These are phyloP conservation scores for Crotalus viridis DNA, from an alignment of 2,113 vertebrate species.

Conservation along the genomic window DNA sequence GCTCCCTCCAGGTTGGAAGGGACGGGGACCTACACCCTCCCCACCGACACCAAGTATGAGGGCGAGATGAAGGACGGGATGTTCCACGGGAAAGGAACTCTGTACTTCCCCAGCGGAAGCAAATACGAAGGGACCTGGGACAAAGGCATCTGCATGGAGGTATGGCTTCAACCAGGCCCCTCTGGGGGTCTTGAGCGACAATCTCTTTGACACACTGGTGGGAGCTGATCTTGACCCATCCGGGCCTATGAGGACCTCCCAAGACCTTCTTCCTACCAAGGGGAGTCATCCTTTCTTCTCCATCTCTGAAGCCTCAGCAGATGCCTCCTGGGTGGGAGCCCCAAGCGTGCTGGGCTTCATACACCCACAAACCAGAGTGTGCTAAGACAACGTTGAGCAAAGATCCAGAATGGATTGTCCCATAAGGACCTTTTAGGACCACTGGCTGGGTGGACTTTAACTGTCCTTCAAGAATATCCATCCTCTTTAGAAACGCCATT, in stretches of 20 bases:
- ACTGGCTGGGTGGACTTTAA: neutral
- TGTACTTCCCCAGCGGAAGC: slow-evolving; percentile 80
- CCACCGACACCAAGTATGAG: slow-evolving; percentile 80
- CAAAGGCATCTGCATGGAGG: slow-evolving; percentile 79
- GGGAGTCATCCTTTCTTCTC: neutral
- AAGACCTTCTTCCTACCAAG: neutral
- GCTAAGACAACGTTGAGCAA: neutral
- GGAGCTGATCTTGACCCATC: neutral
- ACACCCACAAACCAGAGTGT: neutral
- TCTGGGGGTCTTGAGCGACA: neutral
- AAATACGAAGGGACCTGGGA: slow-evolving; percentile 83
- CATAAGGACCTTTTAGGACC: neutral
- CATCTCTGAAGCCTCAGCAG: neutral
- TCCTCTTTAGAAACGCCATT: neutral
- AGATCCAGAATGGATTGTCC: neutral
- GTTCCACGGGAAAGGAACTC: slow-evolving; percentile 86
- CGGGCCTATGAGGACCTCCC: neutral
- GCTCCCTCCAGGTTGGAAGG: slow-evolving; percentile 84
- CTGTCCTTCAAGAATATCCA: neutral
- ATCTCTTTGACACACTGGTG: neutral
- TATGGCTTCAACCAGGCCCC: slow-evolving; percentile 39
- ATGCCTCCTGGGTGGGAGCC: neutral
- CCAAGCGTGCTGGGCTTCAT: neutral
- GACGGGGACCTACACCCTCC: slow-evolving; percentile 78
- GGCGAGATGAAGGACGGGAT: slow-evolving; percentile 85